phyloP scores from a whole-genome alignment of 92 coral and sea anemone genomes.

The Zoanthus solanderi region DNA sequence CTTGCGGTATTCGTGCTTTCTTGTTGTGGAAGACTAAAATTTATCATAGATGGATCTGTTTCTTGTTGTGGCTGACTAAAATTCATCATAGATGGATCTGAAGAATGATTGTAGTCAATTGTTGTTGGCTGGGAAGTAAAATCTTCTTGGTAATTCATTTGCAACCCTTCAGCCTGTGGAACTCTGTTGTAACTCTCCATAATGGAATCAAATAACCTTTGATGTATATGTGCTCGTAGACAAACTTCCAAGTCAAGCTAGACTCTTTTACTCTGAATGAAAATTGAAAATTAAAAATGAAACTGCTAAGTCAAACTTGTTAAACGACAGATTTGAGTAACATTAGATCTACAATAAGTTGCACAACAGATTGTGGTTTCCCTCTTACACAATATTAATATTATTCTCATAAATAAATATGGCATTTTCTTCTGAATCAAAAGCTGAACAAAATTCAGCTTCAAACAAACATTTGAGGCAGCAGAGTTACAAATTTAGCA shows the following conservation, averaged over 20 bases:
- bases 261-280: not conserved
- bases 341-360: too few relatives aligned
- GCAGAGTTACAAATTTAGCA: too few relatives aligned
- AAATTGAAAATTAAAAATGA: not conserved
- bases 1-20: not conserved
- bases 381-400: too few relatives aligned
- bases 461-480: too few relatives aligned
- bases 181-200: slow-evolving; percentile 25
- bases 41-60: not conserved
- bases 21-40: not conserved
- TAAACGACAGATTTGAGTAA: too few relatives aligned
- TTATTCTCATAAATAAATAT: too few relatives aligned
- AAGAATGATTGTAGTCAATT: slow-evolving; percentile 31
- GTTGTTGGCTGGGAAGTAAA: slow-evolving; percentile 10
- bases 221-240: not conserved
- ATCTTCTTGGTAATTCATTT: slow-evolving; percentile 26
- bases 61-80: not conserved
- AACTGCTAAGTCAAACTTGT: not conserved
- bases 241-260: not conserved
- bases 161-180: slow-evolving; percentile 33
- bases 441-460: too few relatives aligned
- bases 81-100: slow-evolving; percentile 1
- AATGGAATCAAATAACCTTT: not conserved
- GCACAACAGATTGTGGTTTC: too few relatives aligned
- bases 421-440: too few relatives aligned